Percentiles rank a stretch among this genome's conserved stretches.
phyloP scores from a whole-genome alignment of 2,888 invertebrate genomes.

The Acrobasis consociella region DNA sequence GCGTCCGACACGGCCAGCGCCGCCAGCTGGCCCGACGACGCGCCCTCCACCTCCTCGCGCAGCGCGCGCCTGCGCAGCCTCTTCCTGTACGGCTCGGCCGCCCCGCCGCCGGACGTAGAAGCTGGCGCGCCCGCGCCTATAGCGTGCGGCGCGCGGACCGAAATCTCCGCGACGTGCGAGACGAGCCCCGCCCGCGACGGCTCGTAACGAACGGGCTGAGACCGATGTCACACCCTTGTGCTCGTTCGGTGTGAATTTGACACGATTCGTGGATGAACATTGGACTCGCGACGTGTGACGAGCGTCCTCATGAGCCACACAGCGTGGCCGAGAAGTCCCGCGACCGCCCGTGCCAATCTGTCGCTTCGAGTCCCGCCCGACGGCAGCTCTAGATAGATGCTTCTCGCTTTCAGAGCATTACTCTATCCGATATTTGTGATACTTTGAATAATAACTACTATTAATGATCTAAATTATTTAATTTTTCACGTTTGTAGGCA shows the following conservation, averaged over 20 bases:
- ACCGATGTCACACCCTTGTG: no score
- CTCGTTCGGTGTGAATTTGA: no score
- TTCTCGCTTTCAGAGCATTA: constrained; percentile 74
- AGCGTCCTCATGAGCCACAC: neutral
- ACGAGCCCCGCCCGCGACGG: constrained; percentile 34
- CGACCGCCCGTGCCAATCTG: constrained; percentile 10
- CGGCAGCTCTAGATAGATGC: constrained; percentile 64
- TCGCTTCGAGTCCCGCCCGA: constrained; percentile 18
- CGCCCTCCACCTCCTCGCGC: constrained; percentile 61
- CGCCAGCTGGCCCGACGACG: constrained; percentile 62
- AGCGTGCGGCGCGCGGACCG: neutral
- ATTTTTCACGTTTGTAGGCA: constrained; percentile 81
- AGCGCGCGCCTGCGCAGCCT: constrained; percentile 62
- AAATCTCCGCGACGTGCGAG: neutral
- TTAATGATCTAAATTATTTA: constrained; percentile 81
- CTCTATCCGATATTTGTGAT: constrained; percentile 80
- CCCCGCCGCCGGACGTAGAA: constrained; percentile 60
- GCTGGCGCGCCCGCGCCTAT: constrained; percentile 42
- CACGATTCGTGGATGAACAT: no score
- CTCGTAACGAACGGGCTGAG: constrained; percentile 24
- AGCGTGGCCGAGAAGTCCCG: neutral
- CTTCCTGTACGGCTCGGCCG: constrained; percentile 70
- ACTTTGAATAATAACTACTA: constrained; percentile 79
- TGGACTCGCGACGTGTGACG: no score
- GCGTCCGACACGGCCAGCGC: constrained; percentile 57